These are phyloP conservation scores for Timema podura DNA, from an alignment of 2,888 invertebrate genomes.

Conservation along the genomic window DNA sequence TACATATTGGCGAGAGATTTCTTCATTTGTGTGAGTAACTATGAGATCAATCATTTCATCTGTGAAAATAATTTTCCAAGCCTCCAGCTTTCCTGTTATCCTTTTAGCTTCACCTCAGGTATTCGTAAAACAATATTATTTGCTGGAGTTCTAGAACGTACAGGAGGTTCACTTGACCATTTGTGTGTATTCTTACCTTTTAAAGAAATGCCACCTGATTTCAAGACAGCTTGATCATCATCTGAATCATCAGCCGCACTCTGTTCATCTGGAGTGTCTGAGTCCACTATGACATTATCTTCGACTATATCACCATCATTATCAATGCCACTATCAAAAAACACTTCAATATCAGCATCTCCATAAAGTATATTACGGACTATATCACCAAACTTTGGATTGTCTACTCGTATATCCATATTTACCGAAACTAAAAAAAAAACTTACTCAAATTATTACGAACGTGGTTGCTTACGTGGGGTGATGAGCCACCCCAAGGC, in stretches of 20 bases:
- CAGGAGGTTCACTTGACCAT: not conserved
- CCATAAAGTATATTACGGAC: too few relatives aligned
- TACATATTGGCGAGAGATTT: not conserved
- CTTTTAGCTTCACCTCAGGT: not conserved
- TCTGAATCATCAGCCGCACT: not conserved
- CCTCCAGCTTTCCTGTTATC: not conserved
- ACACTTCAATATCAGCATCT: too few relatives aligned
- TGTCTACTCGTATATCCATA: too few relatives aligned
- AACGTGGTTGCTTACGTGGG: too few relatives aligned
- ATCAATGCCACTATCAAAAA: too few relatives aligned
- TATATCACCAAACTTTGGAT: too few relatives aligned
- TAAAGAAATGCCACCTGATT: not conserved
- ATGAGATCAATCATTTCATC: not conserved
- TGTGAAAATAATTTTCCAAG: not conserved
- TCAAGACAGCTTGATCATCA: not conserved
- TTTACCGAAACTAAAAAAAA: too few relatives aligned
- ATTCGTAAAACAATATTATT: not conserved
- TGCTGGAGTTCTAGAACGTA: not conserved
- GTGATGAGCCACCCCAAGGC: too few relatives aligned
- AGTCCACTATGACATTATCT: too few relatives aligned
- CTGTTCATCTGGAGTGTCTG: not conserved
- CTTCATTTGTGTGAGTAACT: not conserved
- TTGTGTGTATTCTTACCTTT: not conserved
- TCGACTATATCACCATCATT: too few relatives aligned
- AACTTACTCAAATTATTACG: too few relatives aligned